Evolutionary conservation across 2,113 vertebrate species (phyloP).

Genomic region (Bos taurus): ARS-UCD2.0 NC_037333.1:6142501-6143000

Average conservation of each 20-base stretch:
- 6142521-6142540: neutral
- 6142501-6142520: slow-evolving; percentile 29
- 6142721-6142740: neutral
- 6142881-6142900: neutral
- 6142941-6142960: neutral
- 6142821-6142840: neutral
- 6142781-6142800: neutral
- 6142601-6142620: neutral
- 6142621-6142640: neutral
- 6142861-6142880: neutral
- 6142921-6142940: neutral
- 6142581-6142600: neutral
- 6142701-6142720: neutral
- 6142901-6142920: neutral
- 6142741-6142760: neutral
- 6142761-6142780: neutral
- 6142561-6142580: slow-evolving; percentile 41
- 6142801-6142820: neutral
- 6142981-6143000: neutral
- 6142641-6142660: neutral
- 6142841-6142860: neutral
- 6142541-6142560: slow-evolving; percentile 32
- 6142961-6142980: neutral
- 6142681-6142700: neutral
- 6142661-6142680: neutral